Evolutionary conservation across 2,797 vertebrate species (phyloP).

Genomic region (Nannoperca obscura): DNA sequence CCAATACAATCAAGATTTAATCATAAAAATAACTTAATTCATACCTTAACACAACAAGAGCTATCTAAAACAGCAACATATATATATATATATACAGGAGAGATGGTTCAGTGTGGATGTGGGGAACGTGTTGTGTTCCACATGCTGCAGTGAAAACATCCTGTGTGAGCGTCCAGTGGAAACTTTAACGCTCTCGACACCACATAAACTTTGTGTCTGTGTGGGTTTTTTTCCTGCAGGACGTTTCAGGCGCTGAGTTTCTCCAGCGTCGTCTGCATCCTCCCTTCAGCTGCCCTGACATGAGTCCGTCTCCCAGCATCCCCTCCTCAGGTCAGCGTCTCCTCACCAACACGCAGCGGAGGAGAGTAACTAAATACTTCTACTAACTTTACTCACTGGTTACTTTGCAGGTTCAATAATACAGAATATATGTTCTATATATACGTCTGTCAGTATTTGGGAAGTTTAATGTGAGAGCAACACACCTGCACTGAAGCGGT

Average conservation of each 20-base stretch:
- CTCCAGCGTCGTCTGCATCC: conserved; percentile 33
- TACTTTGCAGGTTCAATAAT: neutral
- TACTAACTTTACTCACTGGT: too few relatives aligned
- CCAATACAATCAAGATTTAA: neutral
- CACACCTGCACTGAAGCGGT: too few relatives aligned
- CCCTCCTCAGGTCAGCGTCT: conserved; percentile 74
- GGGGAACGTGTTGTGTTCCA: too few relatives aligned
- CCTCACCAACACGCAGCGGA: neutral
- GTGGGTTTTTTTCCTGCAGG: conserved; percentile 49
- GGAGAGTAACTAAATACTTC: neutral
- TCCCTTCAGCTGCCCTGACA: conserved; percentile 72
- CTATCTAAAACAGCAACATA: neutral
- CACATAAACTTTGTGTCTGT: neutral
- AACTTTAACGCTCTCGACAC: too few relatives aligned
- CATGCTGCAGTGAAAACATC: neutral
- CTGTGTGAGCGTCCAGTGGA: too few relatives aligned
- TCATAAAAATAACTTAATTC: neutral
- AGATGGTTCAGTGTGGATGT: neutral
- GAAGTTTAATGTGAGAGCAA: neutral
- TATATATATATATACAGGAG: neutral
- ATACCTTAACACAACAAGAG: neutral
- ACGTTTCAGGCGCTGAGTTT: conserved; percentile 40
- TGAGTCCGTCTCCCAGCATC: conserved; percentile 73
- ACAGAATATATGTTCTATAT: too few relatives aligned
- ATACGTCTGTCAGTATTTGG: neutral